Evolutionary conservation across 2,888 invertebrate species (phyloP).

Genomic region (Drosophila paranaensis): DNA sequence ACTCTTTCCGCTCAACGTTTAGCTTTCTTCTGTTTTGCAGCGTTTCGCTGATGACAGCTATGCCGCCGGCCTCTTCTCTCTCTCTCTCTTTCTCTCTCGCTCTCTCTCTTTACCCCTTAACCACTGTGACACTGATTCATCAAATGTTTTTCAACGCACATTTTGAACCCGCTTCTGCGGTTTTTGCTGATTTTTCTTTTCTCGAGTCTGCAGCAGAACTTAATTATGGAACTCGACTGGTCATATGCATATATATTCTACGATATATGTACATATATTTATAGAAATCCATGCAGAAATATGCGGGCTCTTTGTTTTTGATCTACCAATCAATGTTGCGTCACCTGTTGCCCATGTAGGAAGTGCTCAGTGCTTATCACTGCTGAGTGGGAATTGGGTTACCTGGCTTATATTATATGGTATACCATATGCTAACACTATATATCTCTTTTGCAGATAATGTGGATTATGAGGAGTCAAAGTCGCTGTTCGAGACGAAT

Average conservation of each 20-base stretch:
- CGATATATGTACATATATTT: not conserved
- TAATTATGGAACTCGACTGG: conserved; percentile 11
- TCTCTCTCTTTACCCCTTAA: not conserved
- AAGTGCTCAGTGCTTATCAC: conserved; percentile 21
- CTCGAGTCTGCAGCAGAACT: conserved; percentile 13
- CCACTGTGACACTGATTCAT: conserved; percentile 57
- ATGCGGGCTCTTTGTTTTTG: conserved; percentile 24
- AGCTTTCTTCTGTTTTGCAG: conserved; percentile 73
- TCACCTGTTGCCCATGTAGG: conserved; percentile 41
- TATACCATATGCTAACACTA: not conserved
- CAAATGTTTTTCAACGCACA: conserved; percentile 44
- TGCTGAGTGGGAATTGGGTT: conserved; percentile 11
- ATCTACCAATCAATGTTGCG: conserved; percentile 32
- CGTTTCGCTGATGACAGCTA: conserved; percentile 75
- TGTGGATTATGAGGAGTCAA: conserved; percentile 94
- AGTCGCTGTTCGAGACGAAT: conserved; percentile 96
- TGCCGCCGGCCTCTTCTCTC: conserved; percentile 44
- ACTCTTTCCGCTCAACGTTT: conserved; percentile 63
- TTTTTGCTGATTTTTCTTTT: conserved; percentile 25
- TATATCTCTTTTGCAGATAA: conserved; percentile 88
- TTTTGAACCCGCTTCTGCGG: conserved; percentile 28
- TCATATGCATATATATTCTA: not conserved
- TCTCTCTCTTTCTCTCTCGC: not conserved
- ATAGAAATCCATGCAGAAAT: not conserved
- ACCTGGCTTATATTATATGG: not conserved